Evolutionary conservation across 53 echinoderm and acorn worm genomes (phyloP), one percentile per base, ranked within the genome.

Genomic region (Glandiceps talaboti): DNA sequence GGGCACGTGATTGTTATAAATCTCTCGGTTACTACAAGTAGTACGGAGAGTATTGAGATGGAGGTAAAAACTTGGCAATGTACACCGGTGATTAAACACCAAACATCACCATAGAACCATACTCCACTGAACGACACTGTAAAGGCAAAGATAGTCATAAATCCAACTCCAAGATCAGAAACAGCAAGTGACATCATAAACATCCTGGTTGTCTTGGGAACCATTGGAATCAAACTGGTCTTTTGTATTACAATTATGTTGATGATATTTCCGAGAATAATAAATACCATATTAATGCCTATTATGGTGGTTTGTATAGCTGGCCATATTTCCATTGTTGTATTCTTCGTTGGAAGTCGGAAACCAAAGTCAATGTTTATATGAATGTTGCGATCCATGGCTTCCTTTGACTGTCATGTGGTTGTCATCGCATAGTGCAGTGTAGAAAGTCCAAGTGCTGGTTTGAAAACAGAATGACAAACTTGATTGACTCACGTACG

Each of bases 21-120:
- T 10, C 85, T 74, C 29, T 85, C 85, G 27, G 76, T n/a, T 1
- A 76, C 80, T 80, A 85, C 75, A n/a, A 85, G 14, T 25, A 85
- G 6, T 27, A 85, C 28, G 76, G 80, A 80, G 27, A 27, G 74
- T 0, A 85, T 32, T 28, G 85, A 85, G 31, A 80, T 75, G 29
- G 85, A 33, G 25, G 85, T 85, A 75, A 80, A 85, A 30, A 80
- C 30, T 79, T 85, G 80, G 30, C 76, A 79, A 30, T 14, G 26
- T 27, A 75, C 14, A 28, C 79, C 79, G 26, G 85, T 80, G 1
- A 30, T 31, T 14, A 73, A 29, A 27, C 85, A 85, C 30, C 75
- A 30, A 79, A 74, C 79, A 29, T 25, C 33, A 1, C 80, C 80
- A n/a, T 80, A 80, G 1, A 74, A 32, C 80, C 80, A 85, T 12